Evolutionary conservation across 2,888 invertebrate genomes (phyloP).

Genomic region (Parnassius apollo): DNA sequence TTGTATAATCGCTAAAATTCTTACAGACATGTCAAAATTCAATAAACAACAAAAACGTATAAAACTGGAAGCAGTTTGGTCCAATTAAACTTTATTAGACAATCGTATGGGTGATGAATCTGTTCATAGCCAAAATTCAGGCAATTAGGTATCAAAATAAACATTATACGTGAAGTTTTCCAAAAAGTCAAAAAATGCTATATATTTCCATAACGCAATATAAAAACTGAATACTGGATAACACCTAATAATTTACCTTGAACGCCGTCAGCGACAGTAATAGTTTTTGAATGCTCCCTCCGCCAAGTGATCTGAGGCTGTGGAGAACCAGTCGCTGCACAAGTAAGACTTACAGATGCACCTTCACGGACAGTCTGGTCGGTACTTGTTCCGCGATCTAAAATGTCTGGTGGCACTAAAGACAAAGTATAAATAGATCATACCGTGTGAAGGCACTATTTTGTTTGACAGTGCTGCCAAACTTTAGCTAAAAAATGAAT

Average conservation of each 20-base stretch:
- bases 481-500: constrained; percentile 18
- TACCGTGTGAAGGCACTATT: constrained; percentile 24
- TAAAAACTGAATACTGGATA: background rate
- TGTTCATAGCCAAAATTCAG: too few species aligned
- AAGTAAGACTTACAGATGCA: constrained; percentile 90
- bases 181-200: too few species aligned
- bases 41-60: too few species aligned
- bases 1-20: too few species aligned
- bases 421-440: constrained; percentile 27
- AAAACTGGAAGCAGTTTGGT: too few species aligned
- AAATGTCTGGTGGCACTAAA: constrained; percentile 91
- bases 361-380: constrained; percentile 94
- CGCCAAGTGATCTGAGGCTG: constrained; percentile 93
- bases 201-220: too few species aligned
- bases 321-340: constrained; percentile 94
- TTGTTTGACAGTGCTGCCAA: constrained; percentile 13
- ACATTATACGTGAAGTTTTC: too few species aligned
- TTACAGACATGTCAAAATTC: too few species aligned
- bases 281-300: constrained; percentile 89
- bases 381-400: constrained; percentile 91
- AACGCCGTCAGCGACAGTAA: constrained; percentile 84
- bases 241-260: constrained; percentile 78
- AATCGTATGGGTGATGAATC: too few species aligned
- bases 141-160: too few species aligned
- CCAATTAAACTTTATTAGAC: too few species aligned